Base-by-base conservation (phyloP, 2,113 vertebrate species). In the Centropristis striata region DNA sequence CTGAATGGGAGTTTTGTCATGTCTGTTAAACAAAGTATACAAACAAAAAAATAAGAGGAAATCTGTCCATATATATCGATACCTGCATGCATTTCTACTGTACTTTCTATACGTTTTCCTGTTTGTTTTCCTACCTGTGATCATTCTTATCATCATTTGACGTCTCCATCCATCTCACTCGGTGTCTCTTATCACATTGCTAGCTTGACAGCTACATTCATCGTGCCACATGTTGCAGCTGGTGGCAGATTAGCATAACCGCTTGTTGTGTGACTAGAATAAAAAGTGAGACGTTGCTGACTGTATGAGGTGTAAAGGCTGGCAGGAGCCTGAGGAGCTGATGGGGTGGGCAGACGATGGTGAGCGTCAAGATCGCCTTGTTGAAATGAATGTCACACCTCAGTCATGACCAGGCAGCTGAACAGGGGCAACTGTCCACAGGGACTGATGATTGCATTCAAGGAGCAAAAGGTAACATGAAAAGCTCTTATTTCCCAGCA, bases 371-470 rank as follows among this genome's bases (percentile, higher is more conserved):
- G 18, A 80, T 88, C 60, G 85, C 67, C 80, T 80, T 73, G 67
- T 80, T 80, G 65, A 89, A 90, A 91, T 80, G 50, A 76, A 78
- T 81, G 78, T 87, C 74, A 90, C 78, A 84, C 20, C 69, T 90
- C 75, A 60, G 77, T 83, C 74, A 72, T 60, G 71, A 75, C 47
- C 53, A 47, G 23, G 44, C 39, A 68, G 74, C 64, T 72, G 68
- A 79, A 80, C 15, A 20, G 57, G 21, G 69, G 10, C 70, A 53
- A 60, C 42, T 44, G 67, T 71, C 72, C 8, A 6, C 6, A 20
- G 71, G 55, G 51, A 84, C 83, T 49, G 36, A 42, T 18, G 8
- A 47, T 13, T 37, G 61, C 47, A 55, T 68, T 36, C 58, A 68
- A n/a, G 77, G 58, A 23, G 32, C 54, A 79, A 47, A 44, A 71